Evolutionary conservation across 1,140 invertebrate genomes (phyloP), one percentile per base, ranked within the genome.

Genomic region (Coelopa frigida): DNA sequence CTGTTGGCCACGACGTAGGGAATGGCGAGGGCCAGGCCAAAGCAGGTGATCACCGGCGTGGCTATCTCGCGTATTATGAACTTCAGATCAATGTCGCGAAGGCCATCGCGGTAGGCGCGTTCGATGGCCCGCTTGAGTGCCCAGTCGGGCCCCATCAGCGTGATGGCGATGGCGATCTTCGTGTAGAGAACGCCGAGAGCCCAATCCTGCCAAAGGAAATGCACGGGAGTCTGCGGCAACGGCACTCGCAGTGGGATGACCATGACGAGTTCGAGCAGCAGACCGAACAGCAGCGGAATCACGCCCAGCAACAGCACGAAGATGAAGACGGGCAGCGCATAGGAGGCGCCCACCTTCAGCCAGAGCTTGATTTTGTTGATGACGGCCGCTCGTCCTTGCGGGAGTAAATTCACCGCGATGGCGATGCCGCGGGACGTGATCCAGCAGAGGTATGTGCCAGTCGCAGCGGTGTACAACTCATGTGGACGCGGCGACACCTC

Each of bases 91-190:
- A 98, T 91, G 54, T 94, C 89, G 4, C 92, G 73, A 26, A 98
- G 81, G 2, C 96, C 96, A 62, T 97, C 92, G 8, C 83, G 73
- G 58, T 87, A 87, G 10, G 90, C 91, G 54, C 88, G 81, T 68
- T 99, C 95, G 35, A 98, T 85, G 2, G 89, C 88, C 4, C 85
- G 73, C 36, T 93, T 85, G 43, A 99, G 73, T 64, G 84, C 83
- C 86, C 94, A 98, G 63, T 98, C 93, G 0, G 94, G 95, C 0
- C 93, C 93, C 91, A 98, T 98, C 79, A 98, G 87, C 1, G 90
- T 93, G 3, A 96, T 73, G 2, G 92, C 95, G 56, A 91, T 94
- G n/a, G 94, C 86, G 47, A 98, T 98, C 75, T 99, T 99, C 3
- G 93, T 95, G 64, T 98, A 96, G 0, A 98, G 73, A 6, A 98